Base-by-base conservation (phyloP, 2,888 invertebrate genomes). In the Pandemis heparana region DNA sequence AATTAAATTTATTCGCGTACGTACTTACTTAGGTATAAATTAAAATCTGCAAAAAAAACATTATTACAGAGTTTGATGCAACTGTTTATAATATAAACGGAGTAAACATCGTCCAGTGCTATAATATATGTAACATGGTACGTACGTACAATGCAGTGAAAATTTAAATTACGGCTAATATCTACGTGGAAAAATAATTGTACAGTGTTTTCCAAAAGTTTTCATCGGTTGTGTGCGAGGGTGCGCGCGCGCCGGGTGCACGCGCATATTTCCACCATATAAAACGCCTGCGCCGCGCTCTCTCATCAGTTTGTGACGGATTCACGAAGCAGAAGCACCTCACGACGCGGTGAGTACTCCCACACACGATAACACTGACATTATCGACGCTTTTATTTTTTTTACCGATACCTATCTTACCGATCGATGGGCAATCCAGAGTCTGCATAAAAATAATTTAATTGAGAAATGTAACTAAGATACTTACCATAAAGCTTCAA, bases 271-370 rank as follows among this genome's bases (percentile, higher is more conserved):
- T 88, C 89, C 91, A 89, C 88, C 83, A 89, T 94, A 94, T 94
- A 94, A 89, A 90, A 89, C 89, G 82, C 71, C 66, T 78, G 86
- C 84, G 77, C 78, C 67, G 79, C 87, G 86, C 85, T 78, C 77
- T 82, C 89, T 88, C 92, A 89, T 88, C 93, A 94, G 92, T 93
- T 89, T 82, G 93, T 92, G 90, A 88, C 88, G 82, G 86, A 83
- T 83, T 82, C 84, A 83, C 82, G 81, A 80, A 79, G 83, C 82
- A 86, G 78, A 85, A 85, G 85, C 87, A 79, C 75, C 73, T 85
- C 79, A 61, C 76, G n/a, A 78, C 80, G 84, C 83, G 83, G 93
- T 94, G 83, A 93, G 93, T 90, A 79, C 51, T 66, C 16, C 46
- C 56, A 8, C n/a, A 68, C 5, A 4, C 41, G 18, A 71, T 66